These are phyloP conservation scores for Platycheirus rosarum DNA, from an alignment of 2,888 invertebrate genomes.

Conservation along the genomic window DNA sequence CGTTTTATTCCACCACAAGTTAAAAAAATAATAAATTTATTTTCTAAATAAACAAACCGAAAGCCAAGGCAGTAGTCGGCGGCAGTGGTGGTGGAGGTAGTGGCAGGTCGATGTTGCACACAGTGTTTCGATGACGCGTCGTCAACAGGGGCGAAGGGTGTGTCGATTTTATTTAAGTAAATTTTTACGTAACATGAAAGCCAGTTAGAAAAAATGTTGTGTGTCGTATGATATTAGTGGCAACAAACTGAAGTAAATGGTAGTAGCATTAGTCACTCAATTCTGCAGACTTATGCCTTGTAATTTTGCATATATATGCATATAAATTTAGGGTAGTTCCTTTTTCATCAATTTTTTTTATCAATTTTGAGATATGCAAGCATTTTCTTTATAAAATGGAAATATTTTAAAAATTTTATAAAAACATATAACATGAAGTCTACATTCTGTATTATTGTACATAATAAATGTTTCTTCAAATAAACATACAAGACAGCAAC, in stretches of 20 bases:
- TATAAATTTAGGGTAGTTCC: background rate
- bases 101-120: constrained; percentile 33
- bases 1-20: constrained; percentile 48
- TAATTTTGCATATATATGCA: constrained; percentile 28
- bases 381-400: no score
- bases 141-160: constrained; percentile 55
- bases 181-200: constrained; percentile 70
- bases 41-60: constrained; percentile 38
- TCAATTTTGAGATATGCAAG: no score
- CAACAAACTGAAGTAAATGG: constrained; percentile 69
- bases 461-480: no score
- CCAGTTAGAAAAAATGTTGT: constrained; percentile 44
- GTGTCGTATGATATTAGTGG: constrained; percentile 57
- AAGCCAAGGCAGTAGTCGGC: no score
- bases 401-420: no score
- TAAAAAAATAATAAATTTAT: constrained; percentile 30
- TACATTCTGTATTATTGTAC: no score
- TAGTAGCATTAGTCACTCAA: constrained; percentile 65
- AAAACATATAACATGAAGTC: no score
- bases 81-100: background rate
- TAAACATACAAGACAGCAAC: no score
- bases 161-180: constrained; percentile 50
- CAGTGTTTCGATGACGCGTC: no score
- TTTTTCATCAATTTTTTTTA: no score
- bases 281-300: constrained; percentile 38